Base-by-base conservation (phyloP, 2,888 invertebrate species). In the Trichopoda pennipes region DNA sequence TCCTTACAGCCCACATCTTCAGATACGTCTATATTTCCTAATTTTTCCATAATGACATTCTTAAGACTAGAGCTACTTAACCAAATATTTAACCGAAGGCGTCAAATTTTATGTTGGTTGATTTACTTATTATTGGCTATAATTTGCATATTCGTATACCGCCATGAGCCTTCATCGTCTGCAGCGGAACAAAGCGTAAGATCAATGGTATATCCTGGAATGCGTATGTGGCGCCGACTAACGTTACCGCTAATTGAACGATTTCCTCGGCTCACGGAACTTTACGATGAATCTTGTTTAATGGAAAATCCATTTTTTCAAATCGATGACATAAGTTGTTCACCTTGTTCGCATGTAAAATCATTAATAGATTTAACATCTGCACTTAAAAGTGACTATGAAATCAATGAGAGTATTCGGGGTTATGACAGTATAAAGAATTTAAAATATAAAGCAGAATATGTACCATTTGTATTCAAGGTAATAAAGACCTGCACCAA, bases 241-340 rank as follows among this genome's bases (percentile, higher is more conserved):
- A 94, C 95, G 63, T 93, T 97, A 86, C 96, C 97, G n/a, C 88
- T 97, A 42, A 93, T 96, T 84, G 93, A 93, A 81, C 91, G 93
- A 70, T 96, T 95, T 91, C 96, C 96, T 87, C 94, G 96, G 47
- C 88, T 93, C 90, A 86, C 91, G 94, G 96, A 94, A 89, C 93
- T 94, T 55, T 96, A 97, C 87, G 96, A 97, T 92, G 96, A 97
- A 91, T 94, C 95, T 87, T 97, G 97, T 89, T 91, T 97, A 47
- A 91, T 97, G 85, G 94, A 95, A 88, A 97, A 97, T 91, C 97
- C 97, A 16, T 96, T 94, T 88, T 97, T 96, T 89, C 93, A 94
- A 88, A 94, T 96, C 12, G 92, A 93, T n/a, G 95, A 96, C 87
- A 94, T 96, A 92, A 96, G 96, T 88, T 97, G 97, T 88, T 95